Percentiles rank a stretch among this genome's conserved stretches.
phyloP scores from a whole-genome alignment of 1,140 invertebrate genomes.

The Drosophila triauraria region DNA sequence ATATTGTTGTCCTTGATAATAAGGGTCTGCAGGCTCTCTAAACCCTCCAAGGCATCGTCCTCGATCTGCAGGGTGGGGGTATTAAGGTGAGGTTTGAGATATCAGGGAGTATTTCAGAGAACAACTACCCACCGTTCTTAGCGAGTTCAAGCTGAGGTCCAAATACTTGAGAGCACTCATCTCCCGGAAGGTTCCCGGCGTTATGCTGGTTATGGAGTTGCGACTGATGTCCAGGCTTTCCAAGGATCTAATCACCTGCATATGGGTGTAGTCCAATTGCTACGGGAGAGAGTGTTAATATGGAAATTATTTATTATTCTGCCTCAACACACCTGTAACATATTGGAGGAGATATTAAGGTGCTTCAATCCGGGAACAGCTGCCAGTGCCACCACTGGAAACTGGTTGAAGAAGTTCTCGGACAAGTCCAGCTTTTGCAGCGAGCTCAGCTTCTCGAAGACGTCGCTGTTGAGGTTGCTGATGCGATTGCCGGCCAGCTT shows the following conservation, averaged over 20 bases:
- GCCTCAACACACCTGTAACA: slow-evolving; percentile 87
- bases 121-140: slow-evolving; percentile 90
- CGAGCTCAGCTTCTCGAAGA: slow-evolving; percentile 90
- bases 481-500: slow-evolving; percentile 91
- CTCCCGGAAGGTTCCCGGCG: slow-evolving; percentile 91
- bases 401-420: slow-evolving; percentile 92
- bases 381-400: slow-evolving; percentile 91
- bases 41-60: slow-evolving; percentile 93
- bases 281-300: slow-evolving; percentile 2
- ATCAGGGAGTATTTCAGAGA: too few relatives aligned
- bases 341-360: slow-evolving; percentile 93
- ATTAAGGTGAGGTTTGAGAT: not conserved
- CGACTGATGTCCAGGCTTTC: slow-evolving; percentile 93
- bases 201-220: slow-evolving; percentile 93
- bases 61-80: slow-evolving; percentile 88
- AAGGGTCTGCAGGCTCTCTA: slow-evolving; percentile 91
- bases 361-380: slow-evolving; percentile 89
- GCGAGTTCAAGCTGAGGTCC: slow-evolving; percentile 93
- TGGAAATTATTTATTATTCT: not conserved
- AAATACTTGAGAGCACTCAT: slow-evolving; percentile 90
- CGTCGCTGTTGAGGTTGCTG: slow-evolving; percentile 91
- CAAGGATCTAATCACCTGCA: slow-evolving; percentile 88
- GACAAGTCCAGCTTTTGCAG: slow-evolving; percentile 93
- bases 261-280: slow-evolving; percentile 89
- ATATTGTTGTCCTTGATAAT: slow-evolving; percentile 96